Evolutionary conservation across 2,888 invertebrate species (phyloP).

Genomic region (Calameuta idolon): DNA sequence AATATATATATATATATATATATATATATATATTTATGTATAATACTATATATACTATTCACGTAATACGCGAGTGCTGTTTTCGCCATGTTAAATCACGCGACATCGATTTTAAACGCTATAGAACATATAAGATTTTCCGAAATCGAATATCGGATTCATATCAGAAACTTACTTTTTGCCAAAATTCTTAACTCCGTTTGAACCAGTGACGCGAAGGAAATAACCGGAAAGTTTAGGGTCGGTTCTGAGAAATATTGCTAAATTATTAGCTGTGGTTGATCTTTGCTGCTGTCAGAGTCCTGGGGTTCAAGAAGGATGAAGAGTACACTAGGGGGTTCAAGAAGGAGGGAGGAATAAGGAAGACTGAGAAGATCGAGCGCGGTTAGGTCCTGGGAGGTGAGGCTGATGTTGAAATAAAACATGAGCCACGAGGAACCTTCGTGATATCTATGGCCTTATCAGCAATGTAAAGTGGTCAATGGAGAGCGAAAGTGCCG

Average conservation of each 20-base stretch:
- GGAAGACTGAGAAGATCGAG: slow-evolving; percentile 12
- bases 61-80: not conserved
- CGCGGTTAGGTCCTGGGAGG: slow-evolving; percentile 5
- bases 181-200: not conserved
- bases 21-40: too few species aligned
- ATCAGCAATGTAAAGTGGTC: slow-evolving; percentile 31
- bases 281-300: not conserved
- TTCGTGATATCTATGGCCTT: slow-evolving; percentile 31
- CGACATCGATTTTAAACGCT: not conserved
- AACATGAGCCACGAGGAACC: slow-evolving; percentile 30
- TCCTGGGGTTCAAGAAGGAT: not conserved
- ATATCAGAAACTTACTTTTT: not conserved
- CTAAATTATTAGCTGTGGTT: slow-evolving; percentile 20
- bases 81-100: not conserved
- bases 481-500: slow-evolving; percentile 16
- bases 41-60: not conserved
- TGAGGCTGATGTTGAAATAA: slow-evolving; percentile 25
- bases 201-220: not conserved
- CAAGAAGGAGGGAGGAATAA: slow-evolving; percentile 4
- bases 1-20: not conserved
- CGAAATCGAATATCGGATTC: not conserved
- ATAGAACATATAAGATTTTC: not conserved
- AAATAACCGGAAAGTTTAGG: not conserved
- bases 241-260: slow-evolving; percentile 17
- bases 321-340: slow-evolving; percentile 10